Percentiles rank a stretch among this genome's conserved stretches.
Conservation (phyloP, 1,140 invertebrate genomes). For the Nymphalis io region DNA sequence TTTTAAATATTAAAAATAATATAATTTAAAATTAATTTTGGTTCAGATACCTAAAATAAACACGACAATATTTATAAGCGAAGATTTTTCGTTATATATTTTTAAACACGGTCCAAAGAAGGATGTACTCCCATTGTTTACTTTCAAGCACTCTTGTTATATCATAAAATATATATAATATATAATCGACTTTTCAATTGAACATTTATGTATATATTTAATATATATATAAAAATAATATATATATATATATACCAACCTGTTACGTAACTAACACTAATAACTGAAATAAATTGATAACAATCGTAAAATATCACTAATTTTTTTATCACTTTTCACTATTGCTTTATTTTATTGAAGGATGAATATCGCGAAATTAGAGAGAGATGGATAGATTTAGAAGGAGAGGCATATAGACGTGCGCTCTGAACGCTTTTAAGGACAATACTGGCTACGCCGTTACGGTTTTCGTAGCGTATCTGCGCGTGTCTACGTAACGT, state of each 20-base stretch:
- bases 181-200: background rate
- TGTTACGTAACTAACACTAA: conserved; percentile 56
- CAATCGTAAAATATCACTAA: conserved; percentile 39
- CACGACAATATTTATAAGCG: too few species aligned
- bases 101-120: too few species aligned
- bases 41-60: too few species aligned
- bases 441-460: conserved; percentile 49
- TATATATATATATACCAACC: conserved; percentile 33
- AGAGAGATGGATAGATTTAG: conserved; percentile 44
- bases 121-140: too few species aligned
- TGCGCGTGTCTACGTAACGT: conserved; percentile 42
- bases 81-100: too few species aligned
- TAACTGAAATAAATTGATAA: conserved; percentile 18
- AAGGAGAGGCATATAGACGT: conserved; percentile 48
- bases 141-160: background rate
- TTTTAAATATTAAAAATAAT: too few species aligned
- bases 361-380: conserved; percentile 46
- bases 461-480: conserved; percentile 46
- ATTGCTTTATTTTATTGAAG: conserved; percentile 47
- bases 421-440: conserved; percentile 40
- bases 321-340: conserved; percentile 42
- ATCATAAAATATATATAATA: background rate
- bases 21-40: too few species aligned
- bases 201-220: too few species aligned
- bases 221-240: background rate